Evolutionary conservation across 1,140 invertebrate genomes (phyloP).

Genomic region (Orussus abietinus): DNA sequence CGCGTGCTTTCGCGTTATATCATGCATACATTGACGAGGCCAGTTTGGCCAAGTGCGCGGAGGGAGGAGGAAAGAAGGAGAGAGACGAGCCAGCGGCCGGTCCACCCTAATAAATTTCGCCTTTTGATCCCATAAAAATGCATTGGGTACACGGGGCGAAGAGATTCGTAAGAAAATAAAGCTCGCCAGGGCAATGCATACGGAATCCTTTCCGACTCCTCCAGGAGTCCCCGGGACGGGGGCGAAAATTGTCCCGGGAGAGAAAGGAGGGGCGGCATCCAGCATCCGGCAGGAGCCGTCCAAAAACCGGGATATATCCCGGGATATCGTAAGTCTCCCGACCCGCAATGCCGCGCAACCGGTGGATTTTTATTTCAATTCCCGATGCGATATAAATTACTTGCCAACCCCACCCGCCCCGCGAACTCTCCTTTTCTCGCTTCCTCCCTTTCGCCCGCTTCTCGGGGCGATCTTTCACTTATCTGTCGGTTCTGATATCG

Average conservation of each 20-base stretch:
- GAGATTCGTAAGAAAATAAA: constrained; percentile 27
- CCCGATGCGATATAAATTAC: constrained; percentile 34
- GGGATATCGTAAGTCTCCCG: constrained; percentile 28
- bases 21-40: constrained; percentile 37
- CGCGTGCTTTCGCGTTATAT: constrained; percentile 19
- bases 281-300: constrained; percentile 22
- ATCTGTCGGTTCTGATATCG: too few species aligned
- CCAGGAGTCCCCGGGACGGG: constrained; percentile 1
- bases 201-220: constrained; percentile 28
- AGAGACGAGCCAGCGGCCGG: constrained; percentile 12
- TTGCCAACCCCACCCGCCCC: too few species aligned
- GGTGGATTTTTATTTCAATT: constrained; percentile 50
- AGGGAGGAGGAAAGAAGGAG: constrained; percentile 12
- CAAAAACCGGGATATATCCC: constrained; percentile 19
- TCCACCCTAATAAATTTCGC: constrained; percentile 41
- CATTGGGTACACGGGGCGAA: constrained; percentile 26
- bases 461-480: too few species aligned
- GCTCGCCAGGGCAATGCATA: constrained; percentile 28
- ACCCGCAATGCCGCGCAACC: constrained; percentile 39
- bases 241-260: constrained; percentile 1
- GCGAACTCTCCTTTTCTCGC: too few species aligned
- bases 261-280: constrained; percentile 5
- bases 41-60: too few species aligned
- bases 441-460: too few species aligned
- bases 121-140: constrained; percentile 45